A percentile compares a stretch with the other conserved stretches of the same genome.
Conservation (phyloP, 2,797 vertebrate genomes). For the Macroramphosus scolopax region DNA sequence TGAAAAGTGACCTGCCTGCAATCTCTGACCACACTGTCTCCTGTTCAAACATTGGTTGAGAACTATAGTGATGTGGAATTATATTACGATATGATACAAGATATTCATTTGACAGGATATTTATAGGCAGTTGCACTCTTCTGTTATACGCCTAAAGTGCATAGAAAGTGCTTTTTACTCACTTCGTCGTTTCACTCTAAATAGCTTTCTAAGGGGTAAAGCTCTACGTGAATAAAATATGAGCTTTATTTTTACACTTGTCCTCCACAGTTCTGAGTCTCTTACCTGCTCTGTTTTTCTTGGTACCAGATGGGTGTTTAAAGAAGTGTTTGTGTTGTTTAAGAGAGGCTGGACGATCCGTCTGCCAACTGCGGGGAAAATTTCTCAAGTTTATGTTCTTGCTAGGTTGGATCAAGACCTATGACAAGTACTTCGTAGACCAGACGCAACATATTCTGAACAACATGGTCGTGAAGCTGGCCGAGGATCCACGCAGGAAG, state of each 20-base stretch:
- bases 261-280: background rate
- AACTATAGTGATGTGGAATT: too few species aligned
- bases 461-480: constrained; percentile 94
- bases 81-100: too few species aligned
- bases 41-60: too few species aligned
- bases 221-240: constrained; percentile 61
- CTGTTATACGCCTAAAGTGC: constrained; percentile 8
- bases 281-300: constrained; percentile 16
- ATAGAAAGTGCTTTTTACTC: constrained; percentile 30
- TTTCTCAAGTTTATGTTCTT: constrained; percentile 15
- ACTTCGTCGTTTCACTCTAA: constrained; percentile 35
- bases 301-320: constrained; percentile 1
- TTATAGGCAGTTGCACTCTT: constrained; percentile 1
- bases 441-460: constrained; percentile 98
- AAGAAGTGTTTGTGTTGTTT: background rate
- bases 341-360: too few species aligned
- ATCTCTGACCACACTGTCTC: too few species aligned
- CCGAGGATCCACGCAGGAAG: constrained; percentile 91
- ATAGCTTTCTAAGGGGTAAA: constrained; percentile 33
- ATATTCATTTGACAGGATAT: constrained; percentile 11
- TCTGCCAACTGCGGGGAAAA: constrained; percentile 15
- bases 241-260: constrained; percentile 59
- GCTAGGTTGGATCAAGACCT: constrained; percentile 97
- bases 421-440: constrained; percentile 96
- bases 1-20: too few species aligned